Percentiles rank a stretch among this genome's conserved stretches.
These are phyloP conservation scores for Drosophila burlai DNA, from an alignment of 1,140 invertebrate genomes.

Conservation along the genomic window DNA sequence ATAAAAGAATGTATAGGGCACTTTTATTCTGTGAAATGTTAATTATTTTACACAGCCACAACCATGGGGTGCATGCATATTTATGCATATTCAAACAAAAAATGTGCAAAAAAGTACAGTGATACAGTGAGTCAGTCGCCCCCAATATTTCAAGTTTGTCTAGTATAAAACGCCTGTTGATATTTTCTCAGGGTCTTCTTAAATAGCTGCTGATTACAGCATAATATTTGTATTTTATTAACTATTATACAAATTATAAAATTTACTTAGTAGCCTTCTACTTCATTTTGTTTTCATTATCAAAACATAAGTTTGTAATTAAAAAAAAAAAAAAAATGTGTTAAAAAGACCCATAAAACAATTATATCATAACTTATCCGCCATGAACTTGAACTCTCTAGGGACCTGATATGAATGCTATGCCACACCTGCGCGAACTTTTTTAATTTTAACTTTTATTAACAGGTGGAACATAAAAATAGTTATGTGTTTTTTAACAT, in stretches of 20 bases:
- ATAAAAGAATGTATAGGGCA: not conserved
- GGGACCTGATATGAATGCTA: not conserved
- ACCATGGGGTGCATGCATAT: not conserved
- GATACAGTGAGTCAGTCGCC: not conserved
- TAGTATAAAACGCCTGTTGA: not conserved
- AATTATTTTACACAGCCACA: slow-evolving; percentile 1
- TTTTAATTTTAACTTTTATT: not conserved
- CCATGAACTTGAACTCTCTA: not conserved
- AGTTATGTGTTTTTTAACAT: not conserved
- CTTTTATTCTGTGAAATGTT: slow-evolving; percentile 1
- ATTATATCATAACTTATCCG: not conserved
- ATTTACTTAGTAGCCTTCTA: not conserved
- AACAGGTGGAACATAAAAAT: not conserved
- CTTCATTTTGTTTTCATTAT: not conserved
- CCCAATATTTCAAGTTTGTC: not conserved
- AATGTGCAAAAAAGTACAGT: not conserved
- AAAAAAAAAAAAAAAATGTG: too few species aligned
- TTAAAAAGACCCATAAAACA: not conserved
- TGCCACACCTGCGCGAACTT: not conserved
- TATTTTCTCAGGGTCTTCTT: not conserved
- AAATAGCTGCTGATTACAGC: not conserved
- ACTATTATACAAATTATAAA: not conserved
- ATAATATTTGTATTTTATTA: not conserved
- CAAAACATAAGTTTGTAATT: not conserved
- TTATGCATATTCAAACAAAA: not conserved